These are phyloP conservation scores for Epinephelus coioides DNA, from an alignment of 2,797 vertebrate species.

Conservation along the genomic window DNA sequence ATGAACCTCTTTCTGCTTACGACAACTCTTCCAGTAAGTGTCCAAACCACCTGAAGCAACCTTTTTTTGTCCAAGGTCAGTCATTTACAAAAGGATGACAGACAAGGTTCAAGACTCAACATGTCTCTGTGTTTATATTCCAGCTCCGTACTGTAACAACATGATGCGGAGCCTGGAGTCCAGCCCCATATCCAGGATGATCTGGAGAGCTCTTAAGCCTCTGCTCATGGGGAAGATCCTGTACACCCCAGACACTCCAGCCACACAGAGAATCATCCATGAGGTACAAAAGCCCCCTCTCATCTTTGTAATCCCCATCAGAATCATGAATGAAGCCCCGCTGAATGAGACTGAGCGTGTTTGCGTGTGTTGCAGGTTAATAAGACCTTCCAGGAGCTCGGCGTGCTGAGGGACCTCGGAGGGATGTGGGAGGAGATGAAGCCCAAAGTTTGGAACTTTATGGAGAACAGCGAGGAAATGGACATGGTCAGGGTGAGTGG, in stretches of 20 bases:
- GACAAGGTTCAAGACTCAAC: background rate
- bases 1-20: slow-evolving; percentile 85
- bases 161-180: slow-evolving; percentile 95
- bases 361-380: slow-evolving; percentile 89
- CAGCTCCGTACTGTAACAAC: slow-evolving; percentile 97
- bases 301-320: background rate
- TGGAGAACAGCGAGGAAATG: slow-evolving; percentile 95
- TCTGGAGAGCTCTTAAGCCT: slow-evolving; percentile 97
- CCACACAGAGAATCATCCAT: slow-evolving; percentile 92
- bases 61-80: background rate
- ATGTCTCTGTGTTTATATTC: slow-evolving; percentile 25
- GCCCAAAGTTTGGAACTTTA: slow-evolving; percentile 93
- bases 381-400: slow-evolving; percentile 96
- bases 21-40: slow-evolving; percentile 97
- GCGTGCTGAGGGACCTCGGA: slow-evolving; percentile 93
- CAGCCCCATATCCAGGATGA: slow-evolving; percentile 96
- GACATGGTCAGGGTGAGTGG: slow-evolving; percentile 91
- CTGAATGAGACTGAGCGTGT: slow-evolving; percentile 2
- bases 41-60: background rate
- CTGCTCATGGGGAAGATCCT: slow-evolving; percentile 97
- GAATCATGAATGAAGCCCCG: background rate
- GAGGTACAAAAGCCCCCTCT: slow-evolving; percentile 86
- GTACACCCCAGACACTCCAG: slow-evolving; percentile 96
- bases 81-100: background rate
- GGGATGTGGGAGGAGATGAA: slow-evolving; percentile 97